phyloP scores from a whole-genome alignment of 2,797 vertebrate genomes.

The Microctenopoma steveboyesi region DNA sequence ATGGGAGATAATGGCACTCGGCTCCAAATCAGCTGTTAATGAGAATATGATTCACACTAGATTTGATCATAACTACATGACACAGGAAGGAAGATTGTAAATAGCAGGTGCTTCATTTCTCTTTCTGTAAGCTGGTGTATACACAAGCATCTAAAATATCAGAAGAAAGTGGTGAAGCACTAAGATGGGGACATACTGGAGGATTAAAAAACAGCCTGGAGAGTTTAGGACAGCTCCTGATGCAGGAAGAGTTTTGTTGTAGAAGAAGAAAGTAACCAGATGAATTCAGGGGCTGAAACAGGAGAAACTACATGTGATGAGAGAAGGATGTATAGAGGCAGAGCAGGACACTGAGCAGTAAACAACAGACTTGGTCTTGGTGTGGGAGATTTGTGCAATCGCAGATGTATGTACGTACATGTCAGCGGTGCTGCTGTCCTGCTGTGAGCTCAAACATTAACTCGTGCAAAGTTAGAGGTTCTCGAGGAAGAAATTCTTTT shows the following conservation, averaged over 20 bases:
- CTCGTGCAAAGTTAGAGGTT: too few species aligned
- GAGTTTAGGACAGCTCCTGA: not conserved
- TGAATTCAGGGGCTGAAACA: too few species aligned
- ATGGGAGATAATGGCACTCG: too few species aligned
- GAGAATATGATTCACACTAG: too few species aligned
- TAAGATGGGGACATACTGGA: not conserved
- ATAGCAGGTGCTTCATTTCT: not conserved
- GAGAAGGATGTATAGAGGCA: not conserved
- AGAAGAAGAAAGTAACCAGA: not conserved
- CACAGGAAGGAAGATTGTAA: not conserved
- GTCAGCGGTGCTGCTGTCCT: too few species aligned
- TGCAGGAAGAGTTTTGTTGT: not conserved
- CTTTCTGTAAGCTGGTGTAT: constrained; percentile 17
- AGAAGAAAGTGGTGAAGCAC: constrained; percentile 9
- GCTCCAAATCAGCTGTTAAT: too few species aligned
- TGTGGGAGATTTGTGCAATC: too few species aligned
- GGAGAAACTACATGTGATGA: too few species aligned
- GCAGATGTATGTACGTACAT: constrained; percentile 2
- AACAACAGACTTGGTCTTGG: constrained; percentile 18
- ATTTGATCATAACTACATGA: too few species aligned
- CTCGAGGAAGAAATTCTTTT: too few species aligned
- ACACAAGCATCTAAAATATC: constrained; percentile 18
- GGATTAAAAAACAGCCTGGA: not conserved
- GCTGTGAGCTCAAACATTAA: too few species aligned
- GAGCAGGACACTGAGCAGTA: not conserved